Evolutionary conservation across 2,797 vertebrate species (phyloP), one percentile per base, ranked within the genome.

Genomic region (Hipposideros larvatus): DNA sequence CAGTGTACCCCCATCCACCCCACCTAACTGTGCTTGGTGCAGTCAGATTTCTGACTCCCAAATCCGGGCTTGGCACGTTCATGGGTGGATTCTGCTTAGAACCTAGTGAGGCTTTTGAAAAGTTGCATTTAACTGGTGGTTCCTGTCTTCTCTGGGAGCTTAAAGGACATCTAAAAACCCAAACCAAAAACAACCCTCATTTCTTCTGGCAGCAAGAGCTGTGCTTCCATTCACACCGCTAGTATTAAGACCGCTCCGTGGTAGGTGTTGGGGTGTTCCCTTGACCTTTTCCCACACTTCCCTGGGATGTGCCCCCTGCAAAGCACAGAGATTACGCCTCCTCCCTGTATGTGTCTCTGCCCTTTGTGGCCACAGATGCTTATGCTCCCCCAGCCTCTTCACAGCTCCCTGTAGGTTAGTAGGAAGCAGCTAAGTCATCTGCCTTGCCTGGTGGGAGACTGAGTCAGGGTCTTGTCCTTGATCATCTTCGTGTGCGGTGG

Each of bases 1-100:
- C 0, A 5, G n/a, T 11, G 5, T 21, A 4, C 16, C 46, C n/a
- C 11, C 48, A 0, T 1, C 16, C 2, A 19, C 0, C 71, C 34
- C 4, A 2, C 41, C 3, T 22, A n/a, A 4, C n/a, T 1, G 4
- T 16, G 34, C 57, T 22, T 4, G 2, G 34, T 19, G 14, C 34
- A 1, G 34, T 1, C 1, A 10, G 0, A 2, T 4, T 13, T 65
- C 61, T 1, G 18, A 7, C 13, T 19, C 48, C 53, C n/a, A 14
- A 63, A 5, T 14, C 66, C 1, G 10, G 37, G 78, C 26, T 11
- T 11, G 18, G 53, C 0, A 2, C 19, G 2, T 4, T 5, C 31
- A 0, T 1, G 16, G 73, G 5, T 0, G 11, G 11, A 15, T 11
- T n/a, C 79, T 34, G 24, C 55, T 4, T 37, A 14, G 10, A 3